phyloP scores from a whole-genome alignment of 2,797 vertebrate genomes.

The Cyprinodon diabolis region DNA sequence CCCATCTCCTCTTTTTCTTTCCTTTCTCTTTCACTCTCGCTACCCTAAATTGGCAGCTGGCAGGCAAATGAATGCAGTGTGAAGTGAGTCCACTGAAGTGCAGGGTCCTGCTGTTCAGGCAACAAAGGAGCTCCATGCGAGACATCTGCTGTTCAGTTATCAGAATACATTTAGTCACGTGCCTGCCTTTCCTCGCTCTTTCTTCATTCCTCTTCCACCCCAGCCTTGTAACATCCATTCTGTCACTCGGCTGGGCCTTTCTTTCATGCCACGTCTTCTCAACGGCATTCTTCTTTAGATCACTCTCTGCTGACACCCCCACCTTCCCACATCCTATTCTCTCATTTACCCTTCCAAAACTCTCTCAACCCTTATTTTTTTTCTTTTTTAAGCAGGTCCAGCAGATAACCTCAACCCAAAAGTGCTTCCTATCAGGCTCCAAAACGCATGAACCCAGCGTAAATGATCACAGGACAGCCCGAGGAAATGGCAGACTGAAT shows the following conservation, averaged over 20 bases:
- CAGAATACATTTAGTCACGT: conserved; percentile 90
- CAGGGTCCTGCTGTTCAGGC: conserved; percentile 92
- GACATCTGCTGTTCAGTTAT: conserved; percentile 95
- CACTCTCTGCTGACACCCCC: conserved; percentile 55
- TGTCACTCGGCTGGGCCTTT: conserved; percentile 63
- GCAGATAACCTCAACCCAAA: conserved; percentile 73
- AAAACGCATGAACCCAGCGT: conserved; percentile 69
- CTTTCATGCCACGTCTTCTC: conserved; percentile 61
- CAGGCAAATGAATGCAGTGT: conserved; percentile 91
- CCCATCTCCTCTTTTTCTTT: conserved; percentile 52
- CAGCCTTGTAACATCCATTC: conserved; percentile 70
- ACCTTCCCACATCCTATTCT: conserved; percentile 59
- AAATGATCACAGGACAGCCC: conserved; percentile 77
- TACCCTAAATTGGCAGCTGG: conserved; percentile 92
- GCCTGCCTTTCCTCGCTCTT: conserved; percentile 73
- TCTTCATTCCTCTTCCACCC: conserved; percentile 65
- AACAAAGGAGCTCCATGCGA: conserved; percentile 90
- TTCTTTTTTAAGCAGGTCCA: conserved; percentile 73
- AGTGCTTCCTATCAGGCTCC: conserved; percentile 76
- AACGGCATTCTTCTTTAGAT: conserved; percentile 73
- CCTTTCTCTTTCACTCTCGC: conserved; percentile 69
- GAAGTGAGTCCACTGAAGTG: conserved; percentile 89
- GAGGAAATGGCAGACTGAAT: conserved; percentile 79
- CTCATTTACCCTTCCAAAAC: conserved; percentile 74
- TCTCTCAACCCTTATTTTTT: conserved; percentile 68